Evolutionary conservation across 1,140 invertebrate genomes (phyloP), one percentile per base, ranked within the genome.

Genomic region (Lordiphosa mommai): DNA sequence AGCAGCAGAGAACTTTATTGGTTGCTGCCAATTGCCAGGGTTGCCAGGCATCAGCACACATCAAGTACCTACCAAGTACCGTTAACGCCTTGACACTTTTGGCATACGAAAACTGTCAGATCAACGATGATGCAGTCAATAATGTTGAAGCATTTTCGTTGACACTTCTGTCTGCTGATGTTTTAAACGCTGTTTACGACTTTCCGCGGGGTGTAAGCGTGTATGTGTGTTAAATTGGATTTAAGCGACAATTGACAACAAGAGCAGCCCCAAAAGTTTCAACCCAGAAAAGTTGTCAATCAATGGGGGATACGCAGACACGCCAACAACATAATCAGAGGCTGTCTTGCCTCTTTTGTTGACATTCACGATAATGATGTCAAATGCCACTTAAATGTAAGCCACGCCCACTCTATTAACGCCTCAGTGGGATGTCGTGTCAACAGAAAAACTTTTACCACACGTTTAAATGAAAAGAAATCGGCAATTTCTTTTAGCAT

Each of bases 311-410:
- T 2, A 12, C 2, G n/a, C 34, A 7, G 9, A 13, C 38, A 34
- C 17, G 27, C 10, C 65, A 53, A 33, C 66, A 66, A 74, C 76
- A 80, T 57, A 63, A 69, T 64, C 65, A 72, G 30, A 13, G 49
- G 60, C 38, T 58, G 36, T 38, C 46, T 30, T 48, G 37, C 57
- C 48, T 44, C 48, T 63, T 65, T 51, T 77, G 76, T 76, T 84
- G 76, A 82, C 71, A 76, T 65, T 71, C 72, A 59, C 64, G 76
- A 80, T 80, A 80, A 80, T 76, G 76, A 80, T 80, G 76, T 80
- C 77, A 80, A 80, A 69, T 44, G 72, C 77, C 77, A 76, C 76
- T 80, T 80, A 71, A 84, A 70, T 59, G 77, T 55, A 40, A 50
- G 20, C 37, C 49, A 51, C 33, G 37, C 61, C 38, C 55, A 5